phyloP scores from a whole-genome alignment of 2,797 vertebrate species.

The Tolypeutes matacus region DNA sequence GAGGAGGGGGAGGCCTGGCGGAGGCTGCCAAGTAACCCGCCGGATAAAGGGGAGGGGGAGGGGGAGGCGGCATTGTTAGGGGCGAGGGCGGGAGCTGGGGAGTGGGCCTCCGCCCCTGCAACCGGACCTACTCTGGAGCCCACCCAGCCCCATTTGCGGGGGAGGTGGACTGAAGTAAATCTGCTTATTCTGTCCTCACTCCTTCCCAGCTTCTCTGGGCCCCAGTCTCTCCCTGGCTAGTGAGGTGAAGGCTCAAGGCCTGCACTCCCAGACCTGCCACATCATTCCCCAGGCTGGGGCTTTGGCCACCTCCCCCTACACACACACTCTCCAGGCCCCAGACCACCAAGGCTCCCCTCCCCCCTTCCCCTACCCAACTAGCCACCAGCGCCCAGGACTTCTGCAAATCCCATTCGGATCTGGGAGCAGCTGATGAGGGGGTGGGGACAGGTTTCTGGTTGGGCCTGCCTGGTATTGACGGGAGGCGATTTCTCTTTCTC shows the following conservation, averaged over 20 bases:
- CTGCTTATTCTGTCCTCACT: not conserved
- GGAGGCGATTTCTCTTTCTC: constrained; percentile 67
- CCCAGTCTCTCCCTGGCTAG: constrained; percentile 48
- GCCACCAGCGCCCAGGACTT: constrained; percentile 69
- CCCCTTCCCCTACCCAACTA: constrained; percentile 57
- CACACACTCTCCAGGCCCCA: not conserved
- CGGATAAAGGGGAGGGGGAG: constrained; percentile 83
- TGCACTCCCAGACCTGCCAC: constrained; percentile 64
- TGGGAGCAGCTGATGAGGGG: constrained; percentile 80
- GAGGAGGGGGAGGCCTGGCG: constrained; percentile 51
- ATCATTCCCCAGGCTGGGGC: constrained; percentile 69
- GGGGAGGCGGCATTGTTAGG: constrained; percentile 84
- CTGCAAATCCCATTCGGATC: constrained; percentile 78
- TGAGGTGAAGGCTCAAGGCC: constrained; percentile 47
- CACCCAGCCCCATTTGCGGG: constrained; percentile 67
- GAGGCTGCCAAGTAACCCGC: constrained; percentile 83
- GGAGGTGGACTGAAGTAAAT: constrained; percentile 29
- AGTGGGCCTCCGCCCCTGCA: constrained; percentile 74
- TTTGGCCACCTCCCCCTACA: not conserved
- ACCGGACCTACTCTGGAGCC: constrained; percentile 66
- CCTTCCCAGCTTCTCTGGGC: not conserved
- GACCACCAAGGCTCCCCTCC: constrained; percentile 64
- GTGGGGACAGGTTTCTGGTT: constrained; percentile 80
- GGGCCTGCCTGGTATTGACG: constrained; percentile 72
- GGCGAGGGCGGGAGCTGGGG: constrained; percentile 82